Evolutionary conservation across 1,140 invertebrate species (phyloP).

Genomic region (Lordiphosa stackelbergi): DNA sequence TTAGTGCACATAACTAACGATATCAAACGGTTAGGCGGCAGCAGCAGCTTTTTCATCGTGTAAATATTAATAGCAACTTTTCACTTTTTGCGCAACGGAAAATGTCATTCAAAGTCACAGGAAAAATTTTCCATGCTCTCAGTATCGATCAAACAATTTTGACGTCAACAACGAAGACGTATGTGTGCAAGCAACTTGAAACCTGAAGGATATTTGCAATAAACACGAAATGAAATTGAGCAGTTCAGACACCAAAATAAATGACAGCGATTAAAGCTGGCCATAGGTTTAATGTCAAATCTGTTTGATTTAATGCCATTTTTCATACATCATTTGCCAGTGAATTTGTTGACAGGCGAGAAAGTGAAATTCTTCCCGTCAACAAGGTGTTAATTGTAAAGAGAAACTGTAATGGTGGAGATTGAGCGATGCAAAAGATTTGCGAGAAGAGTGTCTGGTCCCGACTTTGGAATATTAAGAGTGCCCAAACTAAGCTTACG

Average conservation of each 20-base stretch:
- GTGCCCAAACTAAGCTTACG: too few relatives aligned
- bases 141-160: constrained; percentile 62
- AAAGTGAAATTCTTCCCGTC: constrained; percentile 55
- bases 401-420: constrained; percentile 14
- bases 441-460: not conserved
- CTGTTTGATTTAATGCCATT: constrained; percentile 21
- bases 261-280: constrained; percentile 23
- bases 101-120: constrained; percentile 70
- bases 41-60: constrained; percentile 38
- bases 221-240: constrained; percentile 36
- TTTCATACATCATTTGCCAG: constrained; percentile 31
- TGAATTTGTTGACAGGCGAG: constrained; percentile 25
- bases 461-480: too few relatives aligned
- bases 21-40: constrained; percentile 28
- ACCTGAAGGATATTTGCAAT: constrained; percentile 30
- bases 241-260: constrained; percentile 42
- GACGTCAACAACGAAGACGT: constrained; percentile 26
- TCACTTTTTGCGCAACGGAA: constrained; percentile 68
- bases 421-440: constrained; percentile 1
- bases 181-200: constrained; percentile 5
- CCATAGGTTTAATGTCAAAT: constrained; percentile 35
- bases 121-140: constrained; percentile 43
- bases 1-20: constrained; percentile 21
- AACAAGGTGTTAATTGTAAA: constrained; percentile 26
- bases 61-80: constrained; percentile 67